Evolutionary conservation across 1,140 invertebrate genomes (phyloP).

Genomic region (Helicoverpa zea): DNA sequence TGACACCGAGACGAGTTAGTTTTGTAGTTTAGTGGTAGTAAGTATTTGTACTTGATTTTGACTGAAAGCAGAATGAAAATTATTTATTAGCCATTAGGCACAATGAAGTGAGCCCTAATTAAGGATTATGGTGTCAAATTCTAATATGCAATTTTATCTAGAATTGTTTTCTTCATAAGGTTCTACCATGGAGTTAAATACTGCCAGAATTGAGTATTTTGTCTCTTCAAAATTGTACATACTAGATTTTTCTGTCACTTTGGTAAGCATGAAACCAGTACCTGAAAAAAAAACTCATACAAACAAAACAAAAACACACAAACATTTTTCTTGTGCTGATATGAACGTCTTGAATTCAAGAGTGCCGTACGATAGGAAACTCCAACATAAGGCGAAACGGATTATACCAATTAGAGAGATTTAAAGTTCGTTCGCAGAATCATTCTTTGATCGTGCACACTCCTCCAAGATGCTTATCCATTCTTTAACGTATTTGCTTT

Average conservation of each 20-base stretch:
- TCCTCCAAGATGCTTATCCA: slow-evolving; percentile 55
- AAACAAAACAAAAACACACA: not conserved
- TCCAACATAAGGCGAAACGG: slow-evolving; percentile 51
- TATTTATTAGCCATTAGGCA: too few species aligned
- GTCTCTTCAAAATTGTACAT: too few species aligned
- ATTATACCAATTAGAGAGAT: slow-evolving; percentile 79
- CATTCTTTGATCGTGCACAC: slow-evolving; percentile 71
- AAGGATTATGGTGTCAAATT: too few species aligned
- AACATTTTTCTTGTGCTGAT: slow-evolving; percentile 35
- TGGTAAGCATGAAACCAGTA: too few species aligned
- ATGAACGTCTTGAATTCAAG: slow-evolving; percentile 55
- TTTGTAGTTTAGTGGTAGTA: slow-evolving; percentile 18
- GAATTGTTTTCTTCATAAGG: too few species aligned
- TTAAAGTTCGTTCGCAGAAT: slow-evolving; percentile 64
- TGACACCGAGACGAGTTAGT: slow-evolving; percentile 17
- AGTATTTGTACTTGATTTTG: not conserved
- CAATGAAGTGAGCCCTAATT: too few species aligned
- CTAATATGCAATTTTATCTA: too few species aligned
- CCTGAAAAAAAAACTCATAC: not conserved
- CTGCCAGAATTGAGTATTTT: too few species aligned
- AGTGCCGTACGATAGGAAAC: slow-evolving; percentile 4
- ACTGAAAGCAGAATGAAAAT: not conserved
- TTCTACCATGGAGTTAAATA: too few species aligned
- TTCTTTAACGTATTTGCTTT: slow-evolving; percentile 51
- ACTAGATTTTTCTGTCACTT: too few species aligned